These are phyloP conservation scores for Arenaria interpres DNA, from an alignment of 2,113 vertebrate species.

Conservation along the genomic window DNA sequence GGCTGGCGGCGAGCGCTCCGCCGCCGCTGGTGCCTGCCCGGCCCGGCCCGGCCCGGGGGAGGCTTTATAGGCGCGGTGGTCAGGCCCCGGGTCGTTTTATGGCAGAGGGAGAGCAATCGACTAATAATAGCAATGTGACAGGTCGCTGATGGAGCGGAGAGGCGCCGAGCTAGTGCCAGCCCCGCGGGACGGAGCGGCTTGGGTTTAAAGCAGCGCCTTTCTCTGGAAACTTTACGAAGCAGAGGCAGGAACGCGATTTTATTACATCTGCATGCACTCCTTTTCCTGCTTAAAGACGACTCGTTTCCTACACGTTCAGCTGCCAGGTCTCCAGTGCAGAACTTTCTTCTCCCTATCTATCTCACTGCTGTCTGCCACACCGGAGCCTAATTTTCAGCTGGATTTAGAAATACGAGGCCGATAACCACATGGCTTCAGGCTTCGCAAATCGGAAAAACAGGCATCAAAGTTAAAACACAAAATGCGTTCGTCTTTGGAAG, in stretches of 20 bases:
- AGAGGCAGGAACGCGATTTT: neutral
- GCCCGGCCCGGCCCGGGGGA: neutral
- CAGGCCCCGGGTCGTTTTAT: neutral
- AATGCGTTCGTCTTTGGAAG: neutral
- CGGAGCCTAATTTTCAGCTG: neutral
- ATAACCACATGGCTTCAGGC: neutral
- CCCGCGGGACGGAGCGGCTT: neutral
- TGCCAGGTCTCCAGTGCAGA: neutral
- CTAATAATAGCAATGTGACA: slow-evolving; percentile 62
- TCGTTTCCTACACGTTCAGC: neutral
- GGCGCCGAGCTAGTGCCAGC: neutral
- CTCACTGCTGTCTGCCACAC: neutral
- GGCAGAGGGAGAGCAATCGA: neutral
- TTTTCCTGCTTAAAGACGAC: neutral
- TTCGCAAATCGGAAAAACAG: neutral
- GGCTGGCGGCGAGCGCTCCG: neutral
- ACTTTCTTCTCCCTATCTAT: neutral
- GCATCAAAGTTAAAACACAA: neutral
- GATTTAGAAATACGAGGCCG: neutral
- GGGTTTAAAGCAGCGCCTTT: neutral
- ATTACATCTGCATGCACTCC: neutral
- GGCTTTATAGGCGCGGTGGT: neutral
- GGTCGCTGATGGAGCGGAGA: neutral
- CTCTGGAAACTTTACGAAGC: neutral
- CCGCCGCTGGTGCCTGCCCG: neutral